Evolutionary conservation across 1,140 invertebrate genomes (phyloP), one percentile per base, ranked within the genome.

Genomic region (Leptinotarsa defecta): DNA sequence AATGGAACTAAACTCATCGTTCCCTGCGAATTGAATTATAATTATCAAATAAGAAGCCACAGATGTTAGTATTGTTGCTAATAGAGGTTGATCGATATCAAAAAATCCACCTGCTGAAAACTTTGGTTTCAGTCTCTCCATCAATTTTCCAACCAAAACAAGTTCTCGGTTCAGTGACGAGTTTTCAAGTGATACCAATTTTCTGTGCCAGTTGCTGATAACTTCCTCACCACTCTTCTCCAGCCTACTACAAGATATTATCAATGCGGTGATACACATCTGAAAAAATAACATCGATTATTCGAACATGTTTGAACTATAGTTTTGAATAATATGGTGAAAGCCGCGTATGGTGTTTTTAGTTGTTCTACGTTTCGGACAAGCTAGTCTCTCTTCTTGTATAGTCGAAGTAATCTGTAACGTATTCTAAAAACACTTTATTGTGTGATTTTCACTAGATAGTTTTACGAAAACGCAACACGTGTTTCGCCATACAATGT

Each of bases 41-140:
- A 71, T 61, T 8, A 71, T 71, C 52, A 71, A 61, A 62, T 71
- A 62, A 11, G 70, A 57, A 4, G 70, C 57, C 13, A 71, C 13
- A 13, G 57, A 71, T 20, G 70, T 62, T 22, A 62, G 13, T 61
- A 71, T 62, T 8, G 49, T 27, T 22, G 49, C 27, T 34, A 71
- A 27, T 13, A 62, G 57, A 15, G 20, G 13, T 34, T 71, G 70
- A 27, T 71, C 61, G n/a, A 71, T 34, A 13, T 24, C 13, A 19
- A 71, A 71, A 61, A 71, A 71, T 8, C 70, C 70, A 71, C 48
- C 24, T 13, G 70, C 70, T 62, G 70, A 49, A n/a, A 71, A 61
- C 2, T 11, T 24, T 5, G 70, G 70, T 62, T 17, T 61, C 5
- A 71, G 52, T 71, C 61, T 57, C n/a, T 71, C 70, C 48, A 61